Evolutionary conservation across 2,797 vertebrate species (phyloP), one percentile per base, ranked within the genome.

Genomic region (Ambastaia sidthimunki): DNA sequence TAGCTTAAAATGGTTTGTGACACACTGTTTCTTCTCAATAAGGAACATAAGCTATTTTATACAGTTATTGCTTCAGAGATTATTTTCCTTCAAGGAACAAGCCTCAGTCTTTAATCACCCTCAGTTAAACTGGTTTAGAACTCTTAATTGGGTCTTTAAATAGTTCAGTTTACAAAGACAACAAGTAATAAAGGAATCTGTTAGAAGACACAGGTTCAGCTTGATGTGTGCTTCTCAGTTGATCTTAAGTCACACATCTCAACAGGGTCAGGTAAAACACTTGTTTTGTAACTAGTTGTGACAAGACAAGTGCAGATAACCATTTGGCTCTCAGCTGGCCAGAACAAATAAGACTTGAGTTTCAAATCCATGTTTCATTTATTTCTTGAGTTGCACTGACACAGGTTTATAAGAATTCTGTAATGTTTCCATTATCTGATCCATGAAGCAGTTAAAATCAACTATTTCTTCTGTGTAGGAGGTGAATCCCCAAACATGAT

Each of bases 1-100:
- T 91, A 93, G 88, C 87, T 88, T 85, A 89, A 85, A 85, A 82
- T 82, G 70, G 84, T 74, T 85, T 87, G 79, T 83, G 72, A 90
- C 74, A 89, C 23, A 87, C 91, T 54, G 34, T 65, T 74, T 52
- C 55, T 55, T 55, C 63, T 60, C 34, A 15, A 84, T 84, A 84
- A 78, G 90, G 85, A 86, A 86, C 84, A 84, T 65, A 82, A 4
- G 78, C 80, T 85, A 84, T 83, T 86, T 80, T 83, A 88, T 74
- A 83, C 90, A 83, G 72, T 80, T 65, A 83, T 85, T 86, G 80
- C 88, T 90, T 89, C 85, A 84, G 83, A 82, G 70, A 44, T 67
- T 86, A 87, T 81, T 54, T 55, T 67, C 59, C 86, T 80, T 80
- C 15, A 84, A 72, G 37, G n/a, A 55, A 87, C 74, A 82, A 77